Evolutionary conservation across 2,888 invertebrate species (phyloP).

Genomic region (Nematopogon swammerdamellus): DNA sequence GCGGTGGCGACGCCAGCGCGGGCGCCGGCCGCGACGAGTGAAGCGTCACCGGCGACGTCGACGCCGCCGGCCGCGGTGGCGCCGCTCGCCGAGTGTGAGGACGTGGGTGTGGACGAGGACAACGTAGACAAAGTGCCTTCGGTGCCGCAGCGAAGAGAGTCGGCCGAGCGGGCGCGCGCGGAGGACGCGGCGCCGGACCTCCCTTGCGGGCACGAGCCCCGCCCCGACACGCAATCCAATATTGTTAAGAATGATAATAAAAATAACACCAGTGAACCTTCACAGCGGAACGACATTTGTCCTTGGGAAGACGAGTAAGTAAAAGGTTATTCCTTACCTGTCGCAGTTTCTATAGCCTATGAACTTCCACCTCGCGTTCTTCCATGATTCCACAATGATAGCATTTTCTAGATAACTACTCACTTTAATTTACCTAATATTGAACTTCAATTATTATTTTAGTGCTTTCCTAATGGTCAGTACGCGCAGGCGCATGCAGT

Average conservation of each 20-base stretch:
- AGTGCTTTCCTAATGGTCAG: too few species aligned
- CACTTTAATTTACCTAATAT: too few species aligned
- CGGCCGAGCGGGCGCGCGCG: conserved; percentile 21
- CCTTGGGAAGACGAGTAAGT: conserved; percentile 97
- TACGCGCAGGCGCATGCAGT: too few species aligned
- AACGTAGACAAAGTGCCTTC: conserved; percentile 54
- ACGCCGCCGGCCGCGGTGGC: conserved; percentile 48
- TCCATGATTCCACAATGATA: too few species aligned
- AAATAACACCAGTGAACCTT: conserved; percentile 32
- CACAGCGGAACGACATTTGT: conserved; percentile 78
- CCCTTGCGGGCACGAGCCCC: conserved; percentile 42
- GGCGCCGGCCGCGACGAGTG: conserved; percentile 4
- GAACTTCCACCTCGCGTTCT: too few species aligned
- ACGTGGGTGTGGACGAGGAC: conserved; percentile 67
- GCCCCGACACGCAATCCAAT: conserved; percentile 39
- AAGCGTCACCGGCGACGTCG: conserved; percentile 26
- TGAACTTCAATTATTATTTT: too few species aligned
- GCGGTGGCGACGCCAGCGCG: conserved; percentile 7
- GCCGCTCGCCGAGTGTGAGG: conserved; percentile 67
- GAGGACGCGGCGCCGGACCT: conserved; percentile 33
- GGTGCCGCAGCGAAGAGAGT: conserved; percentile 28
- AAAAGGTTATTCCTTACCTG: conserved; percentile 20
- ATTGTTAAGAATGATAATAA: conserved; percentile 43
- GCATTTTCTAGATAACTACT: too few species aligned
- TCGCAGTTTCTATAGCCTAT: conserved; percentile 4